A percentile compares a stretch with the other conserved stretches of the same genome.
These are phyloP conservation scores for Ophion costatus DNA, from an alignment of 2,888 invertebrate genomes.

Conservation along the genomic window DNA sequence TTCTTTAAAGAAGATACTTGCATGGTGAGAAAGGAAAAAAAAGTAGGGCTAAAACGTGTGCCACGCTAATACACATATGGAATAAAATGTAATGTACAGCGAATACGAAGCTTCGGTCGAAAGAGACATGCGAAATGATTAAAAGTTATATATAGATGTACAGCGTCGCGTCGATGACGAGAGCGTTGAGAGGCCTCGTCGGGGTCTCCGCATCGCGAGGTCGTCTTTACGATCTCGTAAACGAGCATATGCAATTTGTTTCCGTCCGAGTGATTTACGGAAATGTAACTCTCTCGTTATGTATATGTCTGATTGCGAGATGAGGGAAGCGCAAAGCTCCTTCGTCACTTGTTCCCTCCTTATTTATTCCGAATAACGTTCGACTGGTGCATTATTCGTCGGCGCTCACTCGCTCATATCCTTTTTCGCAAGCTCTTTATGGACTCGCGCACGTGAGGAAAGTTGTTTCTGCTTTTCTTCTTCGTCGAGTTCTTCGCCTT, in stretches of 20 bases:
- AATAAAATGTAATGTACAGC: not conserved
- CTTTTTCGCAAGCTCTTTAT: constrained; percentile 51
- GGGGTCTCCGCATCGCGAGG: constrained; percentile 47
- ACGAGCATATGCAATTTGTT: constrained; percentile 68
- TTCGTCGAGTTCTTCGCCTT: not conserved
- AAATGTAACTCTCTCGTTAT: constrained; percentile 63
- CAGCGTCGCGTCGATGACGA: constrained; percentile 56
- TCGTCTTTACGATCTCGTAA: constrained; percentile 69
- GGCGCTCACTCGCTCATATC: constrained; percentile 20
- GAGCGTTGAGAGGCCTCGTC: constrained; percentile 36
- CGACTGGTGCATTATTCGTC: constrained; percentile 15
- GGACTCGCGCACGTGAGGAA: constrained; percentile 44
- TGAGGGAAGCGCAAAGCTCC: constrained; percentile 42
- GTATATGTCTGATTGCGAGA: constrained; percentile 50
- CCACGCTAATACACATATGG: no score
- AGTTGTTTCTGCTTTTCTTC: constrained; percentile 37
- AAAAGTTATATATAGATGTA: no score
- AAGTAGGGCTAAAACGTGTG: no score
- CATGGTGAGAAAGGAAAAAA: no score
- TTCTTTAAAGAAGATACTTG: no score
- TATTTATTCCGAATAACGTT: constrained; percentile 35
- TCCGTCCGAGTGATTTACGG: constrained; percentile 68
- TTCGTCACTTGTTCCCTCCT: constrained; percentile 51
- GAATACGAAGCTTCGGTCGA: not conserved
- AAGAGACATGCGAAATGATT: no score